Evolutionary conservation across 1,140 invertebrate species (phyloP), one percentile per base, ranked within the genome.

Genomic region (Ostrea edulis): DNA sequence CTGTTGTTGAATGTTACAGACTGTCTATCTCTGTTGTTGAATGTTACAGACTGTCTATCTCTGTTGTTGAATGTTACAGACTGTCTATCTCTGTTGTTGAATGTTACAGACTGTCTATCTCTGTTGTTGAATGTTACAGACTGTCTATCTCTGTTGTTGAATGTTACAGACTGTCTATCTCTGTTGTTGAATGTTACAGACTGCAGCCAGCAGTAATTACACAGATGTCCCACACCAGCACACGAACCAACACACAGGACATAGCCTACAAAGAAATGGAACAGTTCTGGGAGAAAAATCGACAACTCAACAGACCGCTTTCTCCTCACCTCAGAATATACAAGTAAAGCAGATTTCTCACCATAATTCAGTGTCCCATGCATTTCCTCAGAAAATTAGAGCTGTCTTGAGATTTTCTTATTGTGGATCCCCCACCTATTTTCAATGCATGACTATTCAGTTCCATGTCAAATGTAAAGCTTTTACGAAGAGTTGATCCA

Each of bases 301-400:
- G 92, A 85, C 77, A 91, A 71, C 86, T 94, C 0, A 88, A 92
- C 25, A 89, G 93, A 84, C 93, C 93, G 35, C 82, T 94, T 12
- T 94, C 93, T 22, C 93, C 93, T 0, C 93, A 93, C 90, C 89
- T 94, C 17, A 90, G 91, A 11, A 91, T 92, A 35, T 94, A 93
- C 89, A 93, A 91, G 93, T 92, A 92, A 91, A 25, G 8, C 17
- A 17, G 44, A 52, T 22, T 11, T 12, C n/a, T 25, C 12, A 14
- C 2, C 51, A 20, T n/a, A 17, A n/a, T 20, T 51, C 12, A 52
- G n/a, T n/a, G n/a, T n/a, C n/a, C n/a, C n/a, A n/a, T n/a, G n/a
- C n/a, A n/a, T n/a, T n/a, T n/a, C 17, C 5, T 4, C 5, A 55
- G 82, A 35, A n/a, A 54, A 82, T 22, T 20, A 20, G 53, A 54